These are phyloP conservation scores for Calliphora vicina DNA, from an alignment of 1,140 invertebrate species.

Conservation along the genomic window DNA sequence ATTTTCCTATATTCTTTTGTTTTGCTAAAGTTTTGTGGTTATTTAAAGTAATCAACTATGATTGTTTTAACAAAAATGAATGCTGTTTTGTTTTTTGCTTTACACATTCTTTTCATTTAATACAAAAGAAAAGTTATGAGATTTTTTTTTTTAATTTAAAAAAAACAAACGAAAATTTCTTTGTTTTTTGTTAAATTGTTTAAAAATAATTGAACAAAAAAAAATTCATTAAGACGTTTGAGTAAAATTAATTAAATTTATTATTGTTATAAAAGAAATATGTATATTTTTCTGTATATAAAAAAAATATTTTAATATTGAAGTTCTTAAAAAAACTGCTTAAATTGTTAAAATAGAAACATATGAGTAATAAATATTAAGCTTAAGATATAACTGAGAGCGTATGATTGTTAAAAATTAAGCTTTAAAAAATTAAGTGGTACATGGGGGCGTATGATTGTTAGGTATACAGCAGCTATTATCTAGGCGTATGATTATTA, in stretches of 20 bases:
- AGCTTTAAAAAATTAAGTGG: no score
- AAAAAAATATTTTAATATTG: neutral
- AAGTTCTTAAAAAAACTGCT: neutral
- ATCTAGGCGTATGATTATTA: no score
- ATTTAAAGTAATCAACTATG: slow-evolving; percentile 9
- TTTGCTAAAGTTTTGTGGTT: slow-evolving; percentile 3
- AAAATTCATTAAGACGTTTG: neutral
- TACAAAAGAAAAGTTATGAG: no score
- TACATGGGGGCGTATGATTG: no score
- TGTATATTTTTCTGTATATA: neutral
- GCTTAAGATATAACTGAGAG: no score
- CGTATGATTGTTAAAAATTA: no score
- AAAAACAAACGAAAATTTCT: no score
- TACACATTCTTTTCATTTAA: no score
- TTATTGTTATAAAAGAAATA: neutral
- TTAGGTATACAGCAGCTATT: no score
- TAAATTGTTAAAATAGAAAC: neutral
- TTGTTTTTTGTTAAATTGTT: neutral
- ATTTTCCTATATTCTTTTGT: neutral
- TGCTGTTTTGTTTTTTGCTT: neutral
- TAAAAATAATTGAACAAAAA: neutral
- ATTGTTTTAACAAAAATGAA: slow-evolving; percentile 1
- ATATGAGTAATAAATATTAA: no score
- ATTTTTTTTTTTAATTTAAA: neutral
- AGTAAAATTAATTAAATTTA: neutral